These are phyloP conservation scores for Sminthurinus signatus DNA, from an alignment of 1,140 invertebrate species.

Conservation along the genomic window DNA sequence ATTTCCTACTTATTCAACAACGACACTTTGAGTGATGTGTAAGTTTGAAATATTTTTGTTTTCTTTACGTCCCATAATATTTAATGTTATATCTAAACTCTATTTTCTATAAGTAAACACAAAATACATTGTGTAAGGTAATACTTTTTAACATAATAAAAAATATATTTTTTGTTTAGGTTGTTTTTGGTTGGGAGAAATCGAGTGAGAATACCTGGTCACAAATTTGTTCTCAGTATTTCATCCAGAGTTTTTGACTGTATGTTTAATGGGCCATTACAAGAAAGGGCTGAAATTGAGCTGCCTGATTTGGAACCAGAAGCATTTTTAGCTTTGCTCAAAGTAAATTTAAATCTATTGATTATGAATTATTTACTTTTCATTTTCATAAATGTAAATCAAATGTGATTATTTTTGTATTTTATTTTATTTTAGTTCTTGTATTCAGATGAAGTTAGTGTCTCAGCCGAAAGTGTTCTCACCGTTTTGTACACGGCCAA, in stretches of 20 bases:
- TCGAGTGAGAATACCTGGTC: slow-evolving; percentile 61
- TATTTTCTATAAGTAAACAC: too few species aligned
- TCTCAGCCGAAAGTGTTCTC: slow-evolving; percentile 29
- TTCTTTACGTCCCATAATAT: too few species aligned
- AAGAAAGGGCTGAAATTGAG: slow-evolving; percentile 45
- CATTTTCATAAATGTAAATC: too few species aligned
- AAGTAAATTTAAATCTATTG: slow-evolving; percentile 47
- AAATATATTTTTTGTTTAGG: too few species aligned
- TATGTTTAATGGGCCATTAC: slow-evolving; percentile 16
- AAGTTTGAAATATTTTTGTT: too few species aligned
- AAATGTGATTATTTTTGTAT: background rate
- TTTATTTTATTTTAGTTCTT: slow-evolving; percentile 27
- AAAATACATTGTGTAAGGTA: too few species aligned
- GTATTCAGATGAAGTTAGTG: slow-evolving; percentile 36
- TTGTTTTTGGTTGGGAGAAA: slow-evolving; percentile 19
- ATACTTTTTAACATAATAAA: too few species aligned
- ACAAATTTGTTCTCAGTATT: slow-evolving; percentile 65
- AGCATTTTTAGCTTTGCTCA: slow-evolving; percentile 28
- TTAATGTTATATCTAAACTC: too few species aligned
- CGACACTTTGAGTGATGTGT: slow-evolving; percentile 22
- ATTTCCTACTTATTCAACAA: slow-evolving; percentile 26
- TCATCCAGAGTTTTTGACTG: slow-evolving; percentile 23
- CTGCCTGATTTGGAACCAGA: slow-evolving; percentile 53
- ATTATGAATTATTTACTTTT: background rate
- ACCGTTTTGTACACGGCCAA: slow-evolving; percentile 58